These are phyloP conservation scores for Wasmannia auropunctata DNA, from an alignment of 1,140 invertebrate species.

Conservation along the genomic window DNA sequence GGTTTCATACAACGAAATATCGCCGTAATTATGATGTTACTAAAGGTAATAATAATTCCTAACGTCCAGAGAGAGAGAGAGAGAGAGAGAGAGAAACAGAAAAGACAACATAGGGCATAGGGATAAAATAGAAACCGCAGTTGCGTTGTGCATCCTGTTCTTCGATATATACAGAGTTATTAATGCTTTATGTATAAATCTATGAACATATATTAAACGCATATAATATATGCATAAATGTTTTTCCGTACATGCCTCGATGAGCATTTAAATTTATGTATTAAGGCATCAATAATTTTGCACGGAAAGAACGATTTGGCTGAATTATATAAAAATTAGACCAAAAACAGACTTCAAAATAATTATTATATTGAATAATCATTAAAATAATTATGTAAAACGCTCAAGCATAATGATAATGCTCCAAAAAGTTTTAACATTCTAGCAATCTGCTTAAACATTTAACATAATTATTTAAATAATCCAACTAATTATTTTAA, in stretches of 20 bases:
- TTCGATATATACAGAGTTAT: not conserved
- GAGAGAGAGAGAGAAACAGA: not conserved
- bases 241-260: not conserved
- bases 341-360: too few relatives aligned
- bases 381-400: too few relatives aligned
- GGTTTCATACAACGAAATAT: constrained; percentile 36
- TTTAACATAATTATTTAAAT: too few relatives aligned
- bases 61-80: not conserved
- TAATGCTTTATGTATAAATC: not conserved
- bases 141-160: not conserved
- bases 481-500: too few relatives aligned
- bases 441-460: too few relatives aligned
- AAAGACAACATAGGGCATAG: not conserved
- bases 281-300: not conserved
- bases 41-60: constrained; percentile 27
- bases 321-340: too few relatives aligned
- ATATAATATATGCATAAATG: not conserved
- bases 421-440: too few relatives aligned
- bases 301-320: too few relatives aligned
- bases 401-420: too few relatives aligned
- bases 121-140: constrained; percentile 34
- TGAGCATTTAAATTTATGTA: not conserved
- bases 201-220: not conserved
- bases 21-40: constrained; percentile 22
- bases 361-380: too few relatives aligned